Conservation (phyloP, 2,113 vertebrate genomes). For the Brachypodius melanocephalos region DNA sequence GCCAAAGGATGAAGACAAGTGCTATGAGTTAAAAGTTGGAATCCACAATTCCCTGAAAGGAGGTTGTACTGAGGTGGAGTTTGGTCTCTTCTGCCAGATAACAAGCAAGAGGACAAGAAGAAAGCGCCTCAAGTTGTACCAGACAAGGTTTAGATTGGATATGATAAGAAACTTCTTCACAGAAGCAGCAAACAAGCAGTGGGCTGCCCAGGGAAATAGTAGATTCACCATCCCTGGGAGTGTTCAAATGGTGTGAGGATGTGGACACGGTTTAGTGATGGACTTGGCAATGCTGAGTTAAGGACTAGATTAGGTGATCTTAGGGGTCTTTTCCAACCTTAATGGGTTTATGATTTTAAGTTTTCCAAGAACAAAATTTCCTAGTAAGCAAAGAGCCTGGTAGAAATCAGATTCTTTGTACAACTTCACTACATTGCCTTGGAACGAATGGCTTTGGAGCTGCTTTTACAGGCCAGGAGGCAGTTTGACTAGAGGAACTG, state of each 20-base stretch:
- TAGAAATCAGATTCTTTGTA: not conserved
- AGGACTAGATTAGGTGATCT: not conserved
- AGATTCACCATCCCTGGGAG: not conserved
- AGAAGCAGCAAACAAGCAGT: not conserved
- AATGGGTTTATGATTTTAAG: not conserved
- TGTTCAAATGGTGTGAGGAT: not conserved
- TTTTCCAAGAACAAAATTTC: not conserved
- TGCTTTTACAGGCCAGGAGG: not conserved
- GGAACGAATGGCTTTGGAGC: rapidly evolving
- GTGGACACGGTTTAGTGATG: not conserved
- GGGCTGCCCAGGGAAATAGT: not conserved
- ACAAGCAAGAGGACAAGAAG: not conserved
- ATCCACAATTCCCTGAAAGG: not conserved
- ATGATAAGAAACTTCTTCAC: not conserved
- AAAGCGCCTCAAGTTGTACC: not conserved
- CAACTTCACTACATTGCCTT: not conserved
- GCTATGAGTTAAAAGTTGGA: not conserved
- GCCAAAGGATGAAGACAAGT: not conserved
- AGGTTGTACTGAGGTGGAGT: not conserved
- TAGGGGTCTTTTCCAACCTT: not conserved
- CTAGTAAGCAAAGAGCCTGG: not conserved
- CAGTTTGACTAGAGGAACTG: not conserved
- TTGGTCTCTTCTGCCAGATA: not conserved
- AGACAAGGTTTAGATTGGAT: not conserved
- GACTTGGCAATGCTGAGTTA: not conserved